phyloP scores from a whole-genome alignment of 2,888 invertebrate species.

The Helleia helle region DNA sequence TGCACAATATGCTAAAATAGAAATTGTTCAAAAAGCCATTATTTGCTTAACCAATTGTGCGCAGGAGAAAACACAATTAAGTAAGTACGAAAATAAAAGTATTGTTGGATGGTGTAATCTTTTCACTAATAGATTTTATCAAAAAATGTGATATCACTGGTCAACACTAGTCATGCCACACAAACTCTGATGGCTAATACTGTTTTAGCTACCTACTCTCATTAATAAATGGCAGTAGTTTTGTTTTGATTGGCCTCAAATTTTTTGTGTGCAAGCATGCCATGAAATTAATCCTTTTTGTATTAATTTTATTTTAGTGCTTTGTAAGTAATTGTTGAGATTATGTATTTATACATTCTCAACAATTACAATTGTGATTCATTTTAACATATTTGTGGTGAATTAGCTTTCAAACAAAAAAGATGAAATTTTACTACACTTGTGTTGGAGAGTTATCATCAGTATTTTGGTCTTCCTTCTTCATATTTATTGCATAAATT shows the following conservation, averaged over 20 bases:
- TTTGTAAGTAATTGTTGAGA: too few relatives aligned
- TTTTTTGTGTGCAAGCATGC: too few relatives aligned
- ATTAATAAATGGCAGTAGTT: too few relatives aligned
- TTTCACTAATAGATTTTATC: too few relatives aligned
- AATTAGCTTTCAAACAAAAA: slow-evolving; percentile 11
- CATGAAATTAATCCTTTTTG: too few relatives aligned
- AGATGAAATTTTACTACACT: slow-evolving; percentile 6
- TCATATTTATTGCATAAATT: slow-evolving; percentile 15
- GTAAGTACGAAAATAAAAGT: slow-evolving; percentile 40
- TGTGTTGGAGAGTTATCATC: slow-evolving; percentile 9
- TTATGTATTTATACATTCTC: slow-evolving; percentile 9
- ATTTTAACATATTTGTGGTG: slow-evolving; percentile 12
- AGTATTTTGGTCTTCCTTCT: slow-evolving; percentile 8
- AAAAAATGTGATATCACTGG: too few relatives aligned
- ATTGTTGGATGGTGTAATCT: too few relatives aligned
- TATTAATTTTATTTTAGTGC: too few relatives aligned
- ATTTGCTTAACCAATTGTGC: slow-evolving; percentile 42
- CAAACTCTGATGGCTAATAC: too few relatives aligned
- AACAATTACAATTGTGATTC: slow-evolving; percentile 10
- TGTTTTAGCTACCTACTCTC: too few relatives aligned
- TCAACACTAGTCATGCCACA: too few relatives aligned
- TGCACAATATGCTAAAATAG: slow-evolving; percentile 57
- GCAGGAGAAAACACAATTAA: slow-evolving; percentile 51
- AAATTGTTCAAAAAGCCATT: slow-evolving; percentile 59
- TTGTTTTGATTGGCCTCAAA: too few relatives aligned